These are phyloP conservation scores for Sander vitreus DNA, from an alignment of 2,113 vertebrate species.

Conservation along the genomic window DNA sequence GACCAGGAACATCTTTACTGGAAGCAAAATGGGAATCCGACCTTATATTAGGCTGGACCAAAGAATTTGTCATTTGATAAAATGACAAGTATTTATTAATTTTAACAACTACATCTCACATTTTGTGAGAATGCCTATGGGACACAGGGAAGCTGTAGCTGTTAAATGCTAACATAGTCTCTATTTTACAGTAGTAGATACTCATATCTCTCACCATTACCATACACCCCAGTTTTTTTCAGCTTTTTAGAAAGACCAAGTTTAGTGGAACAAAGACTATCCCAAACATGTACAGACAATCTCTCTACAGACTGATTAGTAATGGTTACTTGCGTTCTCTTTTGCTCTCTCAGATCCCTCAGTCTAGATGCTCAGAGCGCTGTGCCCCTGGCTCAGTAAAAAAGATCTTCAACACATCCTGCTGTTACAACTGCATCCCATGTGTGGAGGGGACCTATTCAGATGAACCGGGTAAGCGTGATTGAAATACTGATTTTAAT, in stretches of 20 bases:
- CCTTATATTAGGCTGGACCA: not conserved
- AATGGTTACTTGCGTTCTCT: not conserved
- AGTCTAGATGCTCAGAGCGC: slow-evolving; percentile 50
- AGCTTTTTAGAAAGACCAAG: not conserved
- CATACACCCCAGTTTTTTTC: not conserved
- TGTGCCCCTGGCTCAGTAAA: slow-evolving; percentile 58
- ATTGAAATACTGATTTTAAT: not conserved
- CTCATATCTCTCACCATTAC: not conserved
- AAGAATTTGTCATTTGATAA: not conserved
- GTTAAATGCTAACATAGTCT: not conserved
- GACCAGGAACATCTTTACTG: not conserved
- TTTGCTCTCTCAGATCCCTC: slow-evolving; percentile 29
- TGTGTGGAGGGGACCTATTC: slow-evolving; percentile 67
- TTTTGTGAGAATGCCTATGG: not conserved
- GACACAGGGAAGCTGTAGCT: not conserved
- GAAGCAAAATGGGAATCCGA: not conserved
- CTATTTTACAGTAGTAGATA: not conserved
- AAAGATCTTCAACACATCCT: slow-evolving; percentile 61
- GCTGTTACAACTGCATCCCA: slow-evolving; percentile 63
- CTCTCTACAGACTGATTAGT: not conserved
- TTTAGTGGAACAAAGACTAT: not conserved
- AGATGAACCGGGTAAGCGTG: slow-evolving; percentile 53
- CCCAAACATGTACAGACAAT: not conserved
- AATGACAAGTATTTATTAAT: not conserved
- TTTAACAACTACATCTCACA: too few relatives aligned